Conservation (phyloP, 2,797 vertebrate genomes). For the Sebastes nivosus region DNA sequence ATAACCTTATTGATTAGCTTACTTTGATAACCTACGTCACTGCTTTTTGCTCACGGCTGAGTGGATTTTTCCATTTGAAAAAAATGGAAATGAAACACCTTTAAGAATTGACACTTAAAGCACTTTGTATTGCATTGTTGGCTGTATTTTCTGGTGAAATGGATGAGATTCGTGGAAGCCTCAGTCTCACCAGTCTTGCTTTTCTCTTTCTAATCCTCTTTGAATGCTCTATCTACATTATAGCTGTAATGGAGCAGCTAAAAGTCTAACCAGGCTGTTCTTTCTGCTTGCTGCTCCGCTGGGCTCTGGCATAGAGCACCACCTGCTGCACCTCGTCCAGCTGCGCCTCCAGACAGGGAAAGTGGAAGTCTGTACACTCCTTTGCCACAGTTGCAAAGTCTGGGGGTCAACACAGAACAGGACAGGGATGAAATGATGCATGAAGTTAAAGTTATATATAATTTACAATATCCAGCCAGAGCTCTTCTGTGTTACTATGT, state of each 20-base stretch:
- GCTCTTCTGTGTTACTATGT: not conserved
- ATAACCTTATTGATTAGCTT: too few species aligned
- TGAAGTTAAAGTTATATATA: not conserved
- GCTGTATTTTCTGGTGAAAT: not conserved
- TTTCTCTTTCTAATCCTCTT: not conserved
- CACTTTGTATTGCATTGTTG: not conserved
- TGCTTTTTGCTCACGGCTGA: too few species aligned
- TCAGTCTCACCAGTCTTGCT: not conserved
- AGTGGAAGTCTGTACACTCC: conserved; percentile 98
- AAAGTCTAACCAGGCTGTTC: conserved; percentile 83
- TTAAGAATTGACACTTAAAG: not conserved
- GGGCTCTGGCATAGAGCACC: conserved; percentile 92
- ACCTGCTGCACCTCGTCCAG: conserved; percentile 95
- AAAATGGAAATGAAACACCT: too few species aligned
- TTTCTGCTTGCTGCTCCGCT: conserved; percentile 89
- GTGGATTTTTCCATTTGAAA: too few species aligned
- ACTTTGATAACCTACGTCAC: too few species aligned
- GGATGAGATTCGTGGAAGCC: not conserved
- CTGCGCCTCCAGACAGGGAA: conserved; percentile 91
- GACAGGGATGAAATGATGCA: not conserved
- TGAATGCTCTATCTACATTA: not conserved
- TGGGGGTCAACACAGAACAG: conserved; percentile 55
- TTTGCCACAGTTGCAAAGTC: conserved; percentile 96
- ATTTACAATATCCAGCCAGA: not conserved
- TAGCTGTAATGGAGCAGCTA: not conserved